Evolutionary conservation across 2,888 invertebrate species (phyloP), one percentile per base, ranked within the genome.

Genomic region (Hirtodrosophila histrioides): DNA sequence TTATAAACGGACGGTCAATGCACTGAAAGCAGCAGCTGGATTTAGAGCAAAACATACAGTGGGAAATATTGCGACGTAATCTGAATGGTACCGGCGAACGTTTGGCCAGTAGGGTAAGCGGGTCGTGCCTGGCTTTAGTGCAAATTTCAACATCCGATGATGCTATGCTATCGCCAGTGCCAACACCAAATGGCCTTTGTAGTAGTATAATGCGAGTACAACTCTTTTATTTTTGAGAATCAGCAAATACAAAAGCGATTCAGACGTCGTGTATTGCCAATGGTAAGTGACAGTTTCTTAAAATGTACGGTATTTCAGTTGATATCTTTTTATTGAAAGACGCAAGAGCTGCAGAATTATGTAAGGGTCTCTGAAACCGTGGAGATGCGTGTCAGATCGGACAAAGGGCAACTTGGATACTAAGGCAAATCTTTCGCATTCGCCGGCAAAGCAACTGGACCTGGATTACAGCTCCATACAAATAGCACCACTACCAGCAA

Each of bases 31-130:
- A 83, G 10, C 77, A 78, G 23, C 9, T 63, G 3, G 40, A 44
- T 0, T 36, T 88, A 5, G 86, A 86, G 23, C 60, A 79, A n/a
- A 39, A 57, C 36, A 86, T 89, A 45, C 54, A 78, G 56, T 24
- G 36, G 5, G 89, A 90, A 53, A 44, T 89, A 5, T 3, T 65
- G 33, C 72, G 72, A 0, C 76, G 89, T 4, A 74, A 77, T 39
- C 12, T 76, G 35, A 10, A 17, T 10, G 31, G 24, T 6, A 45
- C 27, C 0, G 37, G 17, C 1, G 44, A 63, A 0, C 45, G 8
- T 3, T 41, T 74, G 3, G 11, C 29, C 11, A 17, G 17, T 4
- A 24, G 11, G 7, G 46, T 27, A 12, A 43, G 10, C 7, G 5
- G 0, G n/a, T 3, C 33, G 23, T 33, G n/a, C 8, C 6, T 0